Evolutionary conservation across 2,113 vertebrate species (phyloP), one percentile per base, ranked within the genome.

Genomic region (Archilochus colubris): DNA sequence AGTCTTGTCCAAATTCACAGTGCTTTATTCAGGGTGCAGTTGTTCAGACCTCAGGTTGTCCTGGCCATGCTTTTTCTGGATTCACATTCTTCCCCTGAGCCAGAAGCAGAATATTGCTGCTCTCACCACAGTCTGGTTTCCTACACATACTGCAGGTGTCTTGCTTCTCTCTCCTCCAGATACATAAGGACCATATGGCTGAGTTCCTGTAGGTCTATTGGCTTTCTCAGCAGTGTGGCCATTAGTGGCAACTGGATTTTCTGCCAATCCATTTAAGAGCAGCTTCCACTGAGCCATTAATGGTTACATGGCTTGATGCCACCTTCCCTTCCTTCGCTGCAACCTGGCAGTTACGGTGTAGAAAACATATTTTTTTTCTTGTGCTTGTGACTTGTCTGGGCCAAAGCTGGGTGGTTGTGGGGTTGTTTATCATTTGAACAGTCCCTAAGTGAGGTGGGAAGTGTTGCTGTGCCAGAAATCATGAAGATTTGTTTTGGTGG

Each of bases 401-500:
- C 44, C 46, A 17, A 33, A 54, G 59, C 4, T 44, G 36, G 30
- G 8, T 14, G 28, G 22, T 15, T 55, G 59, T 13, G 58, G 43
- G 7, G 51, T 11, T 59, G 9, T 12, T 38, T 36, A 33, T 63
- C 7, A 5, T 31, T 12, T 0, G 14, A 46, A 31, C n/a, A 21
- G 58, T 23, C 12, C 62, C 36, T 20, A 85, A 40, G 14, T 0
- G 4, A 63, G 43, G 22, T 44, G 36, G 24, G 23, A 58, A 70
- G 20, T 1, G 0, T 64, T 48, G n/a, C 43, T 76, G 24, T 1
- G 1, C 44, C 21, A 6, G 28, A 38, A 57, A 11, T 48, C 21
- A 10, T 2, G 13, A 38, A 44, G 15, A 24, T 14, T 75, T 74
- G 55, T 80, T 93, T 54, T 19, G 6, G 30, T 31, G 69, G 30